Percentiles rank a stretch among this genome's conserved stretches.
These are phyloP conservation scores for Plutomurus gul DNA, from an alignment of 1,140 invertebrate species.

Conservation along the genomic window DNA sequence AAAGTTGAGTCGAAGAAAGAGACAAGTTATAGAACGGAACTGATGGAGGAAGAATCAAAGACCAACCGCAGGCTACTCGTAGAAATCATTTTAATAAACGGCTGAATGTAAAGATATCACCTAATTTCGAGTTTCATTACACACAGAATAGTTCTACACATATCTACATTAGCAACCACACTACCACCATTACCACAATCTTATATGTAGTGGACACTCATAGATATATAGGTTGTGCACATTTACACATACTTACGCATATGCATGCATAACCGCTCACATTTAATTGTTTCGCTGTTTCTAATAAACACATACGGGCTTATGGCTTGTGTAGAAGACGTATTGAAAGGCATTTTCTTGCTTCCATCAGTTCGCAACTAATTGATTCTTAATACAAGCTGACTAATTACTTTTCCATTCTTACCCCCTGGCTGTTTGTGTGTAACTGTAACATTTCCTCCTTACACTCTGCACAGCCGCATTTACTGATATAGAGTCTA, in stretches of 20 bases:
- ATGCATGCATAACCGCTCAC: not conserved
- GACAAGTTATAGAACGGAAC: not conserved
- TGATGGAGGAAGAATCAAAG: not conserved
- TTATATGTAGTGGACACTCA: too few relatives aligned
- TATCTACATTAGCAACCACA: too few relatives aligned
- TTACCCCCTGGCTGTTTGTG: not conserved
- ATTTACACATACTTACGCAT: too few relatives aligned
- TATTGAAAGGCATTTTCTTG: not conserved
- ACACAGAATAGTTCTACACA: too few relatives aligned
- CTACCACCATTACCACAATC: too few relatives aligned
- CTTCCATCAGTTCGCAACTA: not conserved
- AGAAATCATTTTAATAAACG: not conserved
- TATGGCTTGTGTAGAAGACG: not conserved
- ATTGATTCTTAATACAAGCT: slow-evolving; percentile 15
- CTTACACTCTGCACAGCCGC: not conserved
- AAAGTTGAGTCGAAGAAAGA: not conserved
- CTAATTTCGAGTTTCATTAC: not conserved
- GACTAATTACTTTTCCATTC: not conserved
- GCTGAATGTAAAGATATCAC: not conserved
- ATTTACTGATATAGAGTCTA: not conserved
- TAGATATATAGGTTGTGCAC: too few relatives aligned
- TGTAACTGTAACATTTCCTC: not conserved
- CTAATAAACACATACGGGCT: not conserved
- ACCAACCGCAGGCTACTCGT: not conserved
- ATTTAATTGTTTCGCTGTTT: not conserved